phyloP scores from a whole-genome alignment of 2,888 invertebrate genomes.

The Heliconius erato region DNA sequence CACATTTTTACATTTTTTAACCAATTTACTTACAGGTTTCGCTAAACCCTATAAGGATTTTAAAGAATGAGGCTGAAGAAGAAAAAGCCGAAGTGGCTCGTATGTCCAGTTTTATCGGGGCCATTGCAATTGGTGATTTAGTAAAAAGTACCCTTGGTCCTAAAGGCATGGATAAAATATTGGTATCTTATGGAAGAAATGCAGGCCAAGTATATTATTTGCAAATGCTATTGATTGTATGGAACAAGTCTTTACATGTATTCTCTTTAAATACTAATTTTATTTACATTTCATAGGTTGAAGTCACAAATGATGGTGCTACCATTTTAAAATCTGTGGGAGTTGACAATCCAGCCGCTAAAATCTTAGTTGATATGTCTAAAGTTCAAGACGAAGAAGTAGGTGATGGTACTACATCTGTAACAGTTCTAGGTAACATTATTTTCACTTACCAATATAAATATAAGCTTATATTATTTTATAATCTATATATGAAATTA shows the following conservation, averaged over 20 bases:
- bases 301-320: conserved; percentile 99
- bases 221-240: not conserved
- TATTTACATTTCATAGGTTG: conserved; percentile 85
- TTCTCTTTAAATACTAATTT: conserved; percentile 13
- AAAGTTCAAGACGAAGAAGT: conserved; percentile 99
- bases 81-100: conserved; percentile 99
- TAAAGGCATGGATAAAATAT: conserved; percentile 99
- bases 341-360: conserved; percentile 99
- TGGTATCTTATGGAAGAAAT: conserved; percentile 92
- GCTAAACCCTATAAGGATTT: conserved; percentile 96
- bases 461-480: not conserved
- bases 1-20: conserved; percentile 44
- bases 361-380: conserved; percentile 99
- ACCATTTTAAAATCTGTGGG: conserved; percentile 98
- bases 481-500: not conserved
- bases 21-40: conserved; percentile 87
- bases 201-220: conserved; percentile 86
- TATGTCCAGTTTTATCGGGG: conserved; percentile 98
- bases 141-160: conserved; percentile 99
- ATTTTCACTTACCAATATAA: not conserved
- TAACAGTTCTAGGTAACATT: conserved; percentile 92
- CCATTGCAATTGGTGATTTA: conserved; percentile 99
- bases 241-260: not conserved
- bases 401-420: conserved; percentile 99
- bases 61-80: conserved; percentile 98